phyloP scores from a whole-genome alignment of 2,797 vertebrate species.

The Cichlasoma orientale region DNA sequence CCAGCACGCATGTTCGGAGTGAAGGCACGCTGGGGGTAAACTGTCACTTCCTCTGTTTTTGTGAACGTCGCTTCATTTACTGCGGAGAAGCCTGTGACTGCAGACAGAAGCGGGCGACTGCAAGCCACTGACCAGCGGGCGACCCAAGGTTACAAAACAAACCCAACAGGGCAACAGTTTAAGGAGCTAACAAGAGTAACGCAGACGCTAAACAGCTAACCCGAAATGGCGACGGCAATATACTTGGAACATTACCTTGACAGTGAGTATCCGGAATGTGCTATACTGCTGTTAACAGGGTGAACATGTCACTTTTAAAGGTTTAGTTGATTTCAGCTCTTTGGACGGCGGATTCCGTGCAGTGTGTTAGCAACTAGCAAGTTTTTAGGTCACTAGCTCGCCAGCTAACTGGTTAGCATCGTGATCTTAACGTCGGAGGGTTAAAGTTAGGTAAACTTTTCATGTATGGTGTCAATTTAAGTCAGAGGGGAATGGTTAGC shows the following conservation, averaged over 20 bases:
- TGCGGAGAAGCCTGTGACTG: not conserved
- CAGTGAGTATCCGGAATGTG: conserved; percentile 82
- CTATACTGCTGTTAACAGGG: fast-evolving
- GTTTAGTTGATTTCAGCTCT: not conserved
- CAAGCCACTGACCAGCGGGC: conserved; percentile 16
- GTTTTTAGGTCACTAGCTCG: conserved; percentile 27
- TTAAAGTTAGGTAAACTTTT: conserved; percentile 1
- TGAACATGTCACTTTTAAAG: not conserved
- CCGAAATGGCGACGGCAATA: conserved; percentile 94
- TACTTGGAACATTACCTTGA: conserved; percentile 98
- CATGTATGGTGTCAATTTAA: fast-evolving
- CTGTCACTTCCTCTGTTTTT: not conserved
- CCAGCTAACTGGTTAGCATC: conserved; percentile 44
- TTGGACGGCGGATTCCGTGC: not conserved
- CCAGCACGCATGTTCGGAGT: not conserved
- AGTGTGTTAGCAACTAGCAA: conserved; percentile 21
- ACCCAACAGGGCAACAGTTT: conserved; percentile 23
- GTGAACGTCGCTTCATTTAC: not conserved
- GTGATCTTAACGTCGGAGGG: not conserved
- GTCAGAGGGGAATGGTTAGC: fast-evolving
- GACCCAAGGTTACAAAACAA: conserved; percentile 49
- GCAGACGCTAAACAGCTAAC: conserved; percentile 60
- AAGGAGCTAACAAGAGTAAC: conserved; percentile 45
- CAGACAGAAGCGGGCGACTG: not conserved
- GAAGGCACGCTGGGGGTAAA: conserved; percentile 18